Evolutionary conservation across 2,113 vertebrate genomes (phyloP).

Genomic region (Channa argus): DNA sequence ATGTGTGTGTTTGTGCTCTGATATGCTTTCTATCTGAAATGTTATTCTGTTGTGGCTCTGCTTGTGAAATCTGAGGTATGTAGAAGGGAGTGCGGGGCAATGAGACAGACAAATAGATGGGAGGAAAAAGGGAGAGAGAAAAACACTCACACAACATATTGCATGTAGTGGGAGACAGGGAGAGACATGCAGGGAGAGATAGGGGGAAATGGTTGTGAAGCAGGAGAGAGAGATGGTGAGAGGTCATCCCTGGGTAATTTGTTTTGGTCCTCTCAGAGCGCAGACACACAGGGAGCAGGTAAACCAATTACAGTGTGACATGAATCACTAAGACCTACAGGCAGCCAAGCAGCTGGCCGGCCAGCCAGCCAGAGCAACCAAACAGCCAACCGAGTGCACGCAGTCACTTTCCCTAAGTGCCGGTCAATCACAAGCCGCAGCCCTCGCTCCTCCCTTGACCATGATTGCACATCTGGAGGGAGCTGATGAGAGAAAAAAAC

Average conservation of each 20-base stretch:
- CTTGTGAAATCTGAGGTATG: slow-evolving; percentile 30
- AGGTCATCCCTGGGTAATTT: slow-evolving; percentile 82
- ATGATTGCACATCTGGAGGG: slow-evolving; percentile 57
- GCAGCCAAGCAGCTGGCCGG: slow-evolving; percentile 63
- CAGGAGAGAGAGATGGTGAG: slow-evolving; percentile 65
- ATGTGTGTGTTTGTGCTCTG: slow-evolving; percentile 7
- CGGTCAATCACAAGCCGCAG: slow-evolving; percentile 63
- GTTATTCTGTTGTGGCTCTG: slow-evolving; percentile 13
- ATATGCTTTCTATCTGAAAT: slow-evolving; percentile 20
- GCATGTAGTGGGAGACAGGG: slow-evolving; percentile 59
- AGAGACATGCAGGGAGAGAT: slow-evolving; percentile 46
- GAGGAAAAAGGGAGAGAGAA: slow-evolving; percentile 7
- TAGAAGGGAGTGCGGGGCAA: slow-evolving; percentile 14
- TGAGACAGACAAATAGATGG: slow-evolving; percentile 31
- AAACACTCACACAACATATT: slow-evolving; percentile 59
- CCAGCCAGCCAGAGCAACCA: slow-evolving; percentile 40
- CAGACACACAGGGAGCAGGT: slow-evolving; percentile 82
- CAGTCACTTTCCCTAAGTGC: slow-evolving; percentile 51
- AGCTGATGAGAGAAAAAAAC: slow-evolving; percentile 34
- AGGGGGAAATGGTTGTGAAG: slow-evolving; percentile 55
- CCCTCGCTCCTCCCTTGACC: slow-evolving; percentile 40
- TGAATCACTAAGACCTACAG: slow-evolving; percentile 80
- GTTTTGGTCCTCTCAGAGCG: slow-evolving; percentile 80
- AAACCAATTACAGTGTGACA: slow-evolving; percentile 84
- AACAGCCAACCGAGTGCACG: slow-evolving; percentile 27